A percentile compares a stretch with the other conserved stretches of the same genome.
These are phyloP conservation scores for Phoxinus dragarum DNA, from an alignment of 2,797 vertebrate species.

Conservation along the genomic window DNA sequence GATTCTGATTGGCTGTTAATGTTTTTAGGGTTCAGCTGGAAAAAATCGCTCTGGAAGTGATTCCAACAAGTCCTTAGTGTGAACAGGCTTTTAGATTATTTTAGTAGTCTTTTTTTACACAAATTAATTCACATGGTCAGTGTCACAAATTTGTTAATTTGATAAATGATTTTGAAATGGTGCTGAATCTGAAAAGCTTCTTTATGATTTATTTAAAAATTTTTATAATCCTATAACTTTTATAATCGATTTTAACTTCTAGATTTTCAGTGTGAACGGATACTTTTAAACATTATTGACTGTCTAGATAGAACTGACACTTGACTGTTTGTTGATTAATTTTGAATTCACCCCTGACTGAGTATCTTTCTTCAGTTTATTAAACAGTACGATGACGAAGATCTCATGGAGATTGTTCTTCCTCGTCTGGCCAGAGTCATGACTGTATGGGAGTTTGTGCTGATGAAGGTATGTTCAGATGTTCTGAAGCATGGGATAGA, in stretches of 20 bases:
- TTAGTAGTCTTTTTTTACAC: not conserved
- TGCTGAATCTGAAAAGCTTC: not conserved
- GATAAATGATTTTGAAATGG: not conserved
- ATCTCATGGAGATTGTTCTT: constrained; percentile 88
- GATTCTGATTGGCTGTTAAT: not conserved
- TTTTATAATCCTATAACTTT: not conserved
- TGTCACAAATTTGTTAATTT: not conserved
- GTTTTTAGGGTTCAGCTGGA: not conserved
- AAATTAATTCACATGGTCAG: not conserved
- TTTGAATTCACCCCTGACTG: not conserved
- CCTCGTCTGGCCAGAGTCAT: constrained; percentile 86
- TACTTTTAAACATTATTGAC: not conserved
- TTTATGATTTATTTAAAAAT: not conserved
- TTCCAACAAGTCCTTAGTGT: not conserved
- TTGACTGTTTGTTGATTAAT: not conserved
- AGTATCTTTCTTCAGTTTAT: constrained; percentile 76
- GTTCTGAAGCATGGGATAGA: not conserved
- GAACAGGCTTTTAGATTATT: not conserved
- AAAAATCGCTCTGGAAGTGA: not conserved
- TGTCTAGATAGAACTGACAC: not conserved
- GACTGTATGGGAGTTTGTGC: constrained; percentile 90
- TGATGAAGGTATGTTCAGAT: constrained; percentile 85
- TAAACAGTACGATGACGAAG: constrained; percentile 86
- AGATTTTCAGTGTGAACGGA: not conserved
- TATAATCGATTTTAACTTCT: not conserved